Evolutionary conservation across 2,113 vertebrate genomes (phyloP).

Genomic region (Microtus oregoni): DNA sequence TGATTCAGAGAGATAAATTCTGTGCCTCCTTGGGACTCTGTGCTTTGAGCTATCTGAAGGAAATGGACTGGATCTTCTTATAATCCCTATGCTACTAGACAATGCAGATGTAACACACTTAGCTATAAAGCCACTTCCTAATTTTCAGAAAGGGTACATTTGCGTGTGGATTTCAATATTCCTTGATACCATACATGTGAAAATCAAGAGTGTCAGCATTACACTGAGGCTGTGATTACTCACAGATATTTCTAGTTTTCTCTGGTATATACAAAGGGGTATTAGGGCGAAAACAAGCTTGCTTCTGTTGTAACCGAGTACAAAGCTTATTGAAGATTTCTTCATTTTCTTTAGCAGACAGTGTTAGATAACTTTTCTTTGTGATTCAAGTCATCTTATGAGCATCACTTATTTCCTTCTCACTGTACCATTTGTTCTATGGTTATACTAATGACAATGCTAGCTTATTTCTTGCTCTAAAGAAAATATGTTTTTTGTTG

Average conservation of each 20-base stretch:
- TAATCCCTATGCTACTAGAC: background rate
- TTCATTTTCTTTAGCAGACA: background rate
- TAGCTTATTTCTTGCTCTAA: constrained; percentile 17
- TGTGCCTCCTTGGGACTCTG: background rate
- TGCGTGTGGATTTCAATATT: background rate
- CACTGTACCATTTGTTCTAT: background rate
- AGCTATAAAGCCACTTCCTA: background rate
- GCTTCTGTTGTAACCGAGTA: background rate
- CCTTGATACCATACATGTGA: background rate
- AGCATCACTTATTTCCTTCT: background rate
- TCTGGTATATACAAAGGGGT: background rate
- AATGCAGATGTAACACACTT: background rate
- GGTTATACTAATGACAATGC: background rate
- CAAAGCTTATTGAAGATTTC: background rate
- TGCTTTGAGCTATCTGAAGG: background rate
- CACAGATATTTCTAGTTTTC: background rate
- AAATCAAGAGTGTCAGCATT: constrained; percentile 18
- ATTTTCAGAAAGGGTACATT: background rate
- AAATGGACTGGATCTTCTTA: background rate
- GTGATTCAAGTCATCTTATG: background rate
- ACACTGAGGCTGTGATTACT: background rate
- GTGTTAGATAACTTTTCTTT: background rate
- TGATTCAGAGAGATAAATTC: background rate
- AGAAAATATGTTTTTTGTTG: background rate
- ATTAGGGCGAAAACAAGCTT: background rate